Evolutionary conservation across 2,113 vertebrate species (phyloP), one percentile per base, ranked within the genome.

Genomic region (Chaetura pelagica): DNA sequence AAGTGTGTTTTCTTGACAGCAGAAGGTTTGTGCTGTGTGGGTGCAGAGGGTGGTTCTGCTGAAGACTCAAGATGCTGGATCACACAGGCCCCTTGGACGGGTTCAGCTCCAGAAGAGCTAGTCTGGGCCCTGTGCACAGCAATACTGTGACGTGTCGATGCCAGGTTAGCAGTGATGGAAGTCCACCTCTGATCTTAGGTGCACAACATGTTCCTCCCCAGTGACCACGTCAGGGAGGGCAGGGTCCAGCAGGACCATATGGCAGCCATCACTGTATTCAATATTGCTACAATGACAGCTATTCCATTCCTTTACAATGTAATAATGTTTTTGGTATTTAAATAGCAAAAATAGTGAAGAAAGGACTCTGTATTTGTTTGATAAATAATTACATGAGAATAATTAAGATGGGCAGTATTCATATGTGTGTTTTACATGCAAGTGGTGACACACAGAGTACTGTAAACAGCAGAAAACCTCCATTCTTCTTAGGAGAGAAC

Each of bases 111-210:
- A n/a, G 29, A 27, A 3, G 15, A 21, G 0, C 29, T 51, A 35
- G 15, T 35, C 55, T 35, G 51, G 34, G 9, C 10, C 20, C 12
- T 30, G 6, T 11, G 42, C 3, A 3, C 7, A 4, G 4, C 40
- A 46, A 7, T 4, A 18, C 6, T 1, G 9, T 15, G 46, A 34
- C 57, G 34, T 32, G 14, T 2, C 74, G 18, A 0, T 42, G 8
- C 38, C 54, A 40, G 30, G 48, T 27, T 7, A 34, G 16, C 34
- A 22, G 26, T 15, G 40, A 42, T 66, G 9, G 10, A 35, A n/a
- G 17, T 3, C 21, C 9, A 7, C 8, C 20, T 26, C 46, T 84
- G 32, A 22, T 38, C 42, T 8, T 3, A 23, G 4, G 4, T 16
- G 24, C 27, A n/a, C 16, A 51, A 21, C 11, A 6, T 30, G 0